Evolutionary conservation across 1,140 invertebrate species (phyloP).

Genomic region (Trypoxylus dichotomus): DNA sequence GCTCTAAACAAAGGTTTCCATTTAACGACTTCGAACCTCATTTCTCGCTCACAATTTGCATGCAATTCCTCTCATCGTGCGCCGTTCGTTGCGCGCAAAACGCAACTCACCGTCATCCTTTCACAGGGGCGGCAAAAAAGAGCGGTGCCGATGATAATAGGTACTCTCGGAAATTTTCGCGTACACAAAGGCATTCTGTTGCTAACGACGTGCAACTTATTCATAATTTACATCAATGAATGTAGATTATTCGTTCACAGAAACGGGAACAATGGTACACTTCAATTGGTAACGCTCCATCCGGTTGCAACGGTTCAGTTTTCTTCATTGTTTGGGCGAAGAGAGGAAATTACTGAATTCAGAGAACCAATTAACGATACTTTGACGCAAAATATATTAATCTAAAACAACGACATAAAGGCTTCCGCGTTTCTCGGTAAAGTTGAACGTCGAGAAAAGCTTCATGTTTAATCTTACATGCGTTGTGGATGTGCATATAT

Average conservation of each 20-base stretch:
- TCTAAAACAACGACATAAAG: slow-evolving; percentile 17
- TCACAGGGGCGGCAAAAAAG: neutral
- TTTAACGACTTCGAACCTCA: neutral
- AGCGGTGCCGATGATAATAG: neutral
- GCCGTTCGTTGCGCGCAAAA: neutral
- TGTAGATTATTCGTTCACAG: slow-evolving; percentile 16
- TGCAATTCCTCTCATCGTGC: neutral
- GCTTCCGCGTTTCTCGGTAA: slow-evolving; percentile 7
- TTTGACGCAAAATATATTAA: slow-evolving; percentile 11
- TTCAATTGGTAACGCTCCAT: slow-evolving; percentile 23
- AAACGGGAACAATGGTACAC: slow-evolving; percentile 8
- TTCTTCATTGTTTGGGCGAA: slow-evolving; percentile 10
- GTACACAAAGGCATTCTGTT: neutral
- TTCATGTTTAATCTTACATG: neutral
- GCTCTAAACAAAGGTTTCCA: neutral
- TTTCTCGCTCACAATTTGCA: neutral
- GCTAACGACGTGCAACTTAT: slow-evolving; percentile 5
- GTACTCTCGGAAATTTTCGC: slow-evolving; percentile 1
- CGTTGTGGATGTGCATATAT: neutral
- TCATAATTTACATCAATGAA: slow-evolving; percentile 10
- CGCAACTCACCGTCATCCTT: neutral
- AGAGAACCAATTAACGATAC: slow-evolving; percentile 11
- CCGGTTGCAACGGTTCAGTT: slow-evolving; percentile 6
- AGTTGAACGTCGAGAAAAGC: neutral
- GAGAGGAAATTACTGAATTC: slow-evolving; percentile 19